Evolutionary conservation across 1,140 invertebrate genomes (phyloP).

Genomic region (Scaptomyza montana): DNA sequence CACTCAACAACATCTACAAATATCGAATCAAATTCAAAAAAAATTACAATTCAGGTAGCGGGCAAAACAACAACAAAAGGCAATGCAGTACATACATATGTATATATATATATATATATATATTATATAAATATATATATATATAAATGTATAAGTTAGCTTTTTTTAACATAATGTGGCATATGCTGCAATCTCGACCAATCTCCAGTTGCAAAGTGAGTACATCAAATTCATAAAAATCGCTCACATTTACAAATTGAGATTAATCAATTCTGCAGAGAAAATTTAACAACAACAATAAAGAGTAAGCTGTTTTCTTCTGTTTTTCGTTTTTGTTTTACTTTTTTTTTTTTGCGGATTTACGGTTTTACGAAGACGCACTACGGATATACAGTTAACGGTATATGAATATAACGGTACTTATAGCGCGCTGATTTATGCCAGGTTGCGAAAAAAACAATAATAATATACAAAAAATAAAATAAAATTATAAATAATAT

Average conservation of each 20-base stretch:
- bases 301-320: conserved; percentile 6
- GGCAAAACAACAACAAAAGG: conserved; percentile 35
- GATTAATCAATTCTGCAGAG: conserved; percentile 83
- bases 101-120: conserved; percentile 21
- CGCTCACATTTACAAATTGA: conserved; percentile 84
- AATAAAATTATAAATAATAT: conserved; percentile 15
- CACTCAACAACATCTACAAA: conserved; percentile 12
- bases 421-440: conserved; percentile 20
- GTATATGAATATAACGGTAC: conserved; percentile 23
- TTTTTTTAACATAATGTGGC: conserved; percentile 76
- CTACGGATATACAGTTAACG: conserved; percentile 49
- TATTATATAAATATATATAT: conserved; percentile 19
- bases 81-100: conserved; percentile 17
- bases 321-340: conserved; percentile 6
- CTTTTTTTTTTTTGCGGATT: conserved; percentile 4
- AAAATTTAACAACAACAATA: conserved; percentile 45
- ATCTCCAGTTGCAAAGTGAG: conserved; percentile 84
- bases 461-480: neutral
- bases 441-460: conserved; percentile 5
- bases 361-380: conserved; percentile 23
- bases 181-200: conserved; percentile 78
- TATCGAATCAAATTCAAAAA: conserved; percentile 22
- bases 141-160: conserved; percentile 13
- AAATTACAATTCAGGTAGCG: conserved; percentile 26
- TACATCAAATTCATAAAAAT: conserved; percentile 66